These are phyloP conservation scores for Scaptomyza cyrtandrae DNA, from an alignment of 2,888 invertebrate species.

Conservation along the genomic window DNA sequence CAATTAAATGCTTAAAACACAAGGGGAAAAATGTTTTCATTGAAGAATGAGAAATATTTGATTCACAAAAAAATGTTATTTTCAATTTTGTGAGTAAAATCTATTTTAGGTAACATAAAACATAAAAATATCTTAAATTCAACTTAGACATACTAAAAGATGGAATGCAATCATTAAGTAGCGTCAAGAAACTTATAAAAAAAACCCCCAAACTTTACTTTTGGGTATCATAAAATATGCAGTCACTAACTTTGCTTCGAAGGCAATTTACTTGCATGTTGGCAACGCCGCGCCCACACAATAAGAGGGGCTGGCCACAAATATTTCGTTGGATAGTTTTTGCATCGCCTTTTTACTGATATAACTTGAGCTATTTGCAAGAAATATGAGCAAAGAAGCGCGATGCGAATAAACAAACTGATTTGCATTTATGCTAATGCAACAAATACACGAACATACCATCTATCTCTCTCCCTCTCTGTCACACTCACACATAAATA, in stretches of 20 bases:
- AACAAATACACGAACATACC: constrained; percentile 64
- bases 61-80: too few relatives aligned
- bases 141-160: background rate
- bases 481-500: background rate
- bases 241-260: constrained; percentile 20
- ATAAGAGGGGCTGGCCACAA: constrained; percentile 19
- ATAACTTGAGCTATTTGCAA: constrained; percentile 69
- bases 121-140: too few relatives aligned
- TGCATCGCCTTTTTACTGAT: constrained; percentile 4
- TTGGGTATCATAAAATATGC: constrained; percentile 25
- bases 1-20: constrained; percentile 20
- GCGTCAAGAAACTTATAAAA: constrained; percentile 13
- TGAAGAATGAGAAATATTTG: background rate
- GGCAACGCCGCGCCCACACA: constrained; percentile 19
- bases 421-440: constrained; percentile 82
- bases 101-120: background rate
- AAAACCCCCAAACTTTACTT: background rate
- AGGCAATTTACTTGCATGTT: constrained; percentile 34
- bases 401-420: constrained; percentile 72
- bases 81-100: too few relatives aligned
- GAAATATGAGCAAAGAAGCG: constrained; percentile 63
- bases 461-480: background rate
- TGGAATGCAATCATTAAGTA: constrained; percentile 24
- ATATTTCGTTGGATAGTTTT: constrained; percentile 25
- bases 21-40: background rate